phyloP scores from a whole-genome alignment of 2,113 vertebrate species.

The Baryphthengus martii region DNA sequence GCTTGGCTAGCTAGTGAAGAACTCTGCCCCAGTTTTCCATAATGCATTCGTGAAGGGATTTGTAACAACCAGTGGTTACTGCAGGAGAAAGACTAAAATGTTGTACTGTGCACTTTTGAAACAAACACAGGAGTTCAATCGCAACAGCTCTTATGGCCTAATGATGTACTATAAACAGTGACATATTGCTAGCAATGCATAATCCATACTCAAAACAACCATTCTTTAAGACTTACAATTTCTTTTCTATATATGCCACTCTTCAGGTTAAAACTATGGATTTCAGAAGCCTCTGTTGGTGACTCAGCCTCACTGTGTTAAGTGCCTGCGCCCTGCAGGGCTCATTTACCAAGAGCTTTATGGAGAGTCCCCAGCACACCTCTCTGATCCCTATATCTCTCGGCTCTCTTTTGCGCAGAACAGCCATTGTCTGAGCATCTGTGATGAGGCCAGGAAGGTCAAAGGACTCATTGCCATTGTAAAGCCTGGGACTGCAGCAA shows the following conservation, averaged over 20 bases:
- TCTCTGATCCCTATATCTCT: neutral
- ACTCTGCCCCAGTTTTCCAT: constrained; percentile 74
- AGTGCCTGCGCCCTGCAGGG: neutral
- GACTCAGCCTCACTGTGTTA: neutral
- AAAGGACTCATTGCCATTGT: neutral
- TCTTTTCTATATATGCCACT: neutral
- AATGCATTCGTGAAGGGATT: constrained; percentile 74
- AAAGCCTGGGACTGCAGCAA: neutral
- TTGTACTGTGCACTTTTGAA: constrained; percentile 59
- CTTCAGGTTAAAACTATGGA: neutral
- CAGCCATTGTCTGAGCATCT: neutral
- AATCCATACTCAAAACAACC: constrained; percentile 52
- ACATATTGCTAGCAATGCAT: constrained; percentile 51
- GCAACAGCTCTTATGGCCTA: constrained; percentile 48
- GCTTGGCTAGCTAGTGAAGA: constrained; percentile 70
- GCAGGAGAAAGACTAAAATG: constrained; percentile 55
- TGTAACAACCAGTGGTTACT: constrained; percentile 69
- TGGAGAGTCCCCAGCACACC: neutral
- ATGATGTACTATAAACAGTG: constrained; percentile 56
- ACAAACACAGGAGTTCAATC: constrained; percentile 67
- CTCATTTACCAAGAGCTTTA: neutral
- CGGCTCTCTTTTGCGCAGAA: neutral
- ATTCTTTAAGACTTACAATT: constrained; percentile 16
- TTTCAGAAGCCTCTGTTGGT: neutral
- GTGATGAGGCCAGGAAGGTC: neutral